Conservation (phyloP, 2,888 invertebrate species). For the Mythimna pallens region DNA sequence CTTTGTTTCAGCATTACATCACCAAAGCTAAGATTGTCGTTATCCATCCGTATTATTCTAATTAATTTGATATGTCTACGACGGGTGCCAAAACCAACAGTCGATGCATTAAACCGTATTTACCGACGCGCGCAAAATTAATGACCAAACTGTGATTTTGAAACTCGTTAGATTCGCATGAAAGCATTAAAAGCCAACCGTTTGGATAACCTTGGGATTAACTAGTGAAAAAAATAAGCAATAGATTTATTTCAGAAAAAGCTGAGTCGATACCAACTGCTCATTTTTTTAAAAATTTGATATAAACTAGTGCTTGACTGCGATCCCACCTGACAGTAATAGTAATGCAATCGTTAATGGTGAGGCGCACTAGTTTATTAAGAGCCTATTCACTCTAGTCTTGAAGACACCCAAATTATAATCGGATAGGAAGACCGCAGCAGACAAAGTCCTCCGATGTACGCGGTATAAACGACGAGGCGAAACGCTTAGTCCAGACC, state of each 20-base stretch:
- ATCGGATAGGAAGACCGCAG: too few relatives aligned
- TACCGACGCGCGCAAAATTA: constrained; percentile 40
- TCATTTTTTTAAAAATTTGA: not conserved
- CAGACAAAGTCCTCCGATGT: too few relatives aligned
- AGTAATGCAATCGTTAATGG: too few relatives aligned
- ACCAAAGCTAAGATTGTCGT: constrained; percentile 30
- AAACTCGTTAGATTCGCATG: constrained; percentile 37
- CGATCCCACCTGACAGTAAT: too few relatives aligned
- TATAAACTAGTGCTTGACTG: too few relatives aligned
- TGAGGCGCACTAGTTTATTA: too few relatives aligned
- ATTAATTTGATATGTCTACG: constrained; percentile 37
- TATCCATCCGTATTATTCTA: constrained; percentile 17
- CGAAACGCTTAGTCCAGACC: too few relatives aligned
- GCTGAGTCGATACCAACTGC: not conserved
- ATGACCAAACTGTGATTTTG: constrained; percentile 53
- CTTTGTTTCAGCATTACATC: constrained; percentile 37
- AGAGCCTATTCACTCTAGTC: too few relatives aligned
- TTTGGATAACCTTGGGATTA: constrained; percentile 33
- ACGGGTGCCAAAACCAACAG: constrained; percentile 57
- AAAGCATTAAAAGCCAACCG: constrained; percentile 38
- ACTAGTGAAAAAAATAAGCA: constrained; percentile 22
- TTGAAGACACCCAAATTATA: too few relatives aligned
- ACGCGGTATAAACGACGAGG: too few relatives aligned
- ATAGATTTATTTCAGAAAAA: not conserved
- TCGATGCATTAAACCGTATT: constrained; percentile 48